phyloP scores from a whole-genome alignment of 2,113 vertebrate species.

The Nyctibius bracteatus region DNA sequence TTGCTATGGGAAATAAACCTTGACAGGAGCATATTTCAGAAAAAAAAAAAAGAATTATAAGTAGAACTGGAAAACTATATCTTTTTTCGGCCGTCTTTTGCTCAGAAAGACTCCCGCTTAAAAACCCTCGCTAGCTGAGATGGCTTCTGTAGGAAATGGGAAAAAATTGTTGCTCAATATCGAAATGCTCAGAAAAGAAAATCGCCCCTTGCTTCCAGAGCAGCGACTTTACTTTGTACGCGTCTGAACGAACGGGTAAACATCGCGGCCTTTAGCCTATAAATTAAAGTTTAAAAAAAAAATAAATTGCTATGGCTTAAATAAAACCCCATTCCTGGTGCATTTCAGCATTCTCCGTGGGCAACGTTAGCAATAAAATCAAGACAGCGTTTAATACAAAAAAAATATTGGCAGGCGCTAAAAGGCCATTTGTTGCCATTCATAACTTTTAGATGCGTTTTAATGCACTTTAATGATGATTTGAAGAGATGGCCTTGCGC shows the following conservation, averaged over 20 bases:
- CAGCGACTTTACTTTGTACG: neutral
- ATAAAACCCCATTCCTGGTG: neutral
- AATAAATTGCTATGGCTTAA: neutral
- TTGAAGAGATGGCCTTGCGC: neutral
- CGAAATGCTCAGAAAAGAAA: neutral
- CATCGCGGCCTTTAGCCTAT: neutral
- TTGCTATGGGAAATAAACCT: conserved; percentile 76
- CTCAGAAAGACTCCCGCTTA: conserved; percentile 7
- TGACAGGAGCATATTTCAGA: conserved; percentile 72
- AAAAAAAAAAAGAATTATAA: conserved; percentile 5
- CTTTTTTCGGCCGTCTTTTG: neutral
- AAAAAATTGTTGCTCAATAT: neutral
- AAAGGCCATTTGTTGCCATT: conserved; percentile 41
- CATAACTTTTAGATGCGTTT: conserved; percentile 21
- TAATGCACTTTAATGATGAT: neutral
- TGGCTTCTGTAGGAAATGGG: neutral
- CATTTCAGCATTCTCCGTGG: conserved; percentile 28
- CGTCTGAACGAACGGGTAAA: neutral
- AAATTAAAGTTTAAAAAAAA: neutral
- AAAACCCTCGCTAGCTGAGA: neutral
- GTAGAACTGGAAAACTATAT: neutral
- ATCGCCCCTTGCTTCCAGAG: neutral
- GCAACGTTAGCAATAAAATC: conserved; percentile 12
- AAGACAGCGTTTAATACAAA: conserved; percentile 26
- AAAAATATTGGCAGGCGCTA: conserved; percentile 23